Base-by-base conservation (phyloP, 2,797 vertebrate species). In the Geotrypetes seraphini region DNA sequence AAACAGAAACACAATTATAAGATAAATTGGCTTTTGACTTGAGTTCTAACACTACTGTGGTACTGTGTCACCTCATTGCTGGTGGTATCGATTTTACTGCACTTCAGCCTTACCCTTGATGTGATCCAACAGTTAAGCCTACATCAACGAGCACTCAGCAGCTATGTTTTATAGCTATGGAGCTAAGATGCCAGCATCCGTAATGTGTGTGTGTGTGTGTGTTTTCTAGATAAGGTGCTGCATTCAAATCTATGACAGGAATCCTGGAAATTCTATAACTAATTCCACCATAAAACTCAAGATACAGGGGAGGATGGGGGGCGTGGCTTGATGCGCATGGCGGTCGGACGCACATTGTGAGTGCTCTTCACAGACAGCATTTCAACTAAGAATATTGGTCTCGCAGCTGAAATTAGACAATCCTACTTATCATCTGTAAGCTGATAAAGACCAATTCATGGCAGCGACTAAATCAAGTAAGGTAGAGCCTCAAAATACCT, bases 111-210 rank as follows among this genome's bases (percentile, higher is more conserved):
- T 37, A 42, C 27, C n/a, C 19, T 49, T 22, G 43, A 43, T 19
- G 23, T 26, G 33, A 49, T 51, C 29, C 33, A 41, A 14, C 12
- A 32, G 49, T 42, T 49, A 28, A 47, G 35, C 11, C 16, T 22
- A 39, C 33, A 28, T 18, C 23, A 19, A 9, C 39, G 21, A 19
- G 20, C 10, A 15, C 12, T 21, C 38, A 3, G 14, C 28, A 30
- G 28, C 35, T n/a, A 2, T 23, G 19, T 43, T 34, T 31, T 36
- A 8, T 18, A 39, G 12, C 16, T 16, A 7, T 12, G 18, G 37
- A 6, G 29, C 39, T 29, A 14, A 7, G 8, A 10, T 22, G 12
- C 16, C 8, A 32, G 25, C 11, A 5, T 2, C 7, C 11, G 8
- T 8, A 7, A 1, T 6, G 7, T n/a, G 13, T 36, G 19, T 6